These are phyloP conservation scores for Psephotus haematonotus DNA, from an alignment of 2,113 vertebrate genomes.

Conservation along the genomic window DNA sequence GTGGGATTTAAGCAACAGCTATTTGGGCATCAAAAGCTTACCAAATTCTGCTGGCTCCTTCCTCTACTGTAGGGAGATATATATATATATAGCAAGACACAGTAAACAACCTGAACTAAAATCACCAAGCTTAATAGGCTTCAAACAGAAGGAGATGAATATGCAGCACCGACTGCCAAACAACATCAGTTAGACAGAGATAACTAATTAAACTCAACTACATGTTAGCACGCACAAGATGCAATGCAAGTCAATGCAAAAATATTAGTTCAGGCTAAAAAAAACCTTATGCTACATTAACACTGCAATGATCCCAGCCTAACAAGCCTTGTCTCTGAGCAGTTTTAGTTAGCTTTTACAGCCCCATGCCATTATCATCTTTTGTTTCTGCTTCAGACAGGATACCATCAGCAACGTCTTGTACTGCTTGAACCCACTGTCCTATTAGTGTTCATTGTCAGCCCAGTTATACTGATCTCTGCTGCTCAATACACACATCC, in stretches of 20 bases:
- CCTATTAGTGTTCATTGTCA: background rate
- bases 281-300: background rate
- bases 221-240: background rate
- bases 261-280: background rate
- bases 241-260: background rate
- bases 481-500: background rate
- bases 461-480: background rate
- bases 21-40: background rate
- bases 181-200: background rate
- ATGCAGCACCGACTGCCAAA: background rate
- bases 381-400: background rate
- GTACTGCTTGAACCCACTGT: background rate
- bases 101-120: constrained; percentile 13
- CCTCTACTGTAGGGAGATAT: background rate
- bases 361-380: background rate
- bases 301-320: background rate
- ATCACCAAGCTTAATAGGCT: background rate
- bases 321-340: background rate
- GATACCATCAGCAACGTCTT: background rate
- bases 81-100: background rate
- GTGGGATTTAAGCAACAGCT: background rate
- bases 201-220: background rate
- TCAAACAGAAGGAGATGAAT: background rate
- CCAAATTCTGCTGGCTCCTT: background rate
- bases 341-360: background rate